Percentiles rank a stretch among this genome's conserved stretches.
Conservation (phyloP, 2,113 vertebrate genomes). For the Myotis yumanensis region DNA sequence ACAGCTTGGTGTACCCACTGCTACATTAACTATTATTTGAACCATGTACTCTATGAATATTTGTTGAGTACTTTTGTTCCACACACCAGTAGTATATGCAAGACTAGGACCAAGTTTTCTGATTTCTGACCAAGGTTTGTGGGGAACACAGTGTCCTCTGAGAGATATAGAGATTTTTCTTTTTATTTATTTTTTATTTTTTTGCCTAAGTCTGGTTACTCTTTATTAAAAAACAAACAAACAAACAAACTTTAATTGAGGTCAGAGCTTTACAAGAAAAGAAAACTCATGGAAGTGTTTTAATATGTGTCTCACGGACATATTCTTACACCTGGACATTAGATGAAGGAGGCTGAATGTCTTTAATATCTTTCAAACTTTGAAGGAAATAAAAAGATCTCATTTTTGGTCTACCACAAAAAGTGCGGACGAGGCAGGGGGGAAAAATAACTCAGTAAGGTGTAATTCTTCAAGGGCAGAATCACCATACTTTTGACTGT, state of each 20-base stretch:
- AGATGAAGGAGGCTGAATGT: neutral
- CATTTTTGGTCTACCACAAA: neutral
- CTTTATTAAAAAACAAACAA: neutral
- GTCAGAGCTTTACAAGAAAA: neutral
- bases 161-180: neutral
- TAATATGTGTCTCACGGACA: conserved; percentile 3
- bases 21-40: neutral
- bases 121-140: neutral
- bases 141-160: neutral
- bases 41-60: neutral
- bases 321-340: neutral
- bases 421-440: neutral
- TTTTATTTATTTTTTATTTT: neutral
- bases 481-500: neutral
- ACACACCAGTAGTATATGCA: neutral
- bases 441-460: neutral
- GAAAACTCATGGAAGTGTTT: neutral
- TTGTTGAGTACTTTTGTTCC: neutral
- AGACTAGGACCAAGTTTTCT: neutral
- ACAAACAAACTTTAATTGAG: neutral
- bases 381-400: conserved; percentile 23
- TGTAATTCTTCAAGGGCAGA: conserved; percentile 54
- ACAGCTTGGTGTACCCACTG: neutral
- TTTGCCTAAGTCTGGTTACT: neutral
- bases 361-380: conserved; percentile 41